Percentiles rank a stretch among this genome's conserved stretches.
Evolutionary conservation across 1,140 invertebrate species (phyloP).

Genomic region (Lutraria rhynchaena): DNA sequence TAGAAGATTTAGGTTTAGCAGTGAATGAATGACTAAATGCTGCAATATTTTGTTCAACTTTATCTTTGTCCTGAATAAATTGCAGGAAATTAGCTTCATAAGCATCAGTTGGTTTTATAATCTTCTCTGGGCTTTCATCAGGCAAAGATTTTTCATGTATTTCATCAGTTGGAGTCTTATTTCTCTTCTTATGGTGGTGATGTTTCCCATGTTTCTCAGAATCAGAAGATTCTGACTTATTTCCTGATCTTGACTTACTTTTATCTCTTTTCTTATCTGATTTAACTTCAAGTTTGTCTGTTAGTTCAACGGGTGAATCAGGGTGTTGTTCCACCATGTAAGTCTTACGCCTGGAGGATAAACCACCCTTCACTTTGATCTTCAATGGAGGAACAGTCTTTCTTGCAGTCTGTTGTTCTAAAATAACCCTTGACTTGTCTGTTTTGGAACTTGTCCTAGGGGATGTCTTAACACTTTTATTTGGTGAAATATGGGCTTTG

Average conservation of each 20-base stretch:
- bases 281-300: slow-evolving; percentile 15
- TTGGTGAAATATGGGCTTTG: not conserved
- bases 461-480: not conserved
- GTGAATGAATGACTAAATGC: not conserved
- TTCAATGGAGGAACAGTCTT: slow-evolving; percentile 70
- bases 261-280: slow-evolving; percentile 28
- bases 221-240: slow-evolving; percentile 54
- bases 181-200: slow-evolving; percentile 37
- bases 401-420: slow-evolving; percentile 48
- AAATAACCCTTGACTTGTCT: not conserved
- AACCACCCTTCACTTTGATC: slow-evolving; percentile 62
- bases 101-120: slow-evolving; percentile 44
- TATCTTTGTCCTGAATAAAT: slow-evolving; percentile 54
- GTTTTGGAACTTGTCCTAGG: not conserved
- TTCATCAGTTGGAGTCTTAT: slow-evolving; percentile 12
- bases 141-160: not conserved
- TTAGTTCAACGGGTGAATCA: slow-evolving; percentile 14
- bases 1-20: not conserved
- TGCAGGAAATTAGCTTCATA: slow-evolving; percentile 53
- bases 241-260: slow-evolving; percentile 42
- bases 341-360: slow-evolving; percentile 48
- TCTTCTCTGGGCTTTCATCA: not conserved
- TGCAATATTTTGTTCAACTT: slow-evolving; percentile 36
- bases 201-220: slow-evolving; percentile 45
- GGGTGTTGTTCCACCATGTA: slow-evolving; percentile 55